A percentile compares a stretch with the other conserved stretches of the same genome.
Evolutionary conservation across 1,140 invertebrate species (phyloP).

Genomic region (Drosophila kikkawai): DNA sequence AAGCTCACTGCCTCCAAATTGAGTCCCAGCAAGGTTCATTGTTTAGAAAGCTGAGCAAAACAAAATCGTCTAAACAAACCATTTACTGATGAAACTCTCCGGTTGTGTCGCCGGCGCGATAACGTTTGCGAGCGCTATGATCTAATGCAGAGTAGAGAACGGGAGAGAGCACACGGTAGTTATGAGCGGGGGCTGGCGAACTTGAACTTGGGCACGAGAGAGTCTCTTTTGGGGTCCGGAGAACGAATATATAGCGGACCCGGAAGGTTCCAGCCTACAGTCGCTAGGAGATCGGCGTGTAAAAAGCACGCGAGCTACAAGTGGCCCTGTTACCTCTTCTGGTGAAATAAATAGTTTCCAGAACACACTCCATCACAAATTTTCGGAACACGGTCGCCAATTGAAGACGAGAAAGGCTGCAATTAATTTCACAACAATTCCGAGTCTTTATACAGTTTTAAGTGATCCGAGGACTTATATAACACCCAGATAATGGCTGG

Average conservation of each 20-base stretch:
- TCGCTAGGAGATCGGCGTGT: conserved; percentile 27
- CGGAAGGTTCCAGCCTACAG: conserved; percentile 10
- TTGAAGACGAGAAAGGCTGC: conserved; percentile 15
- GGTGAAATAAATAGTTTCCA: conserved; percentile 45
- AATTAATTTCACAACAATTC: conserved; percentile 45
- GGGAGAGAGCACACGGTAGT: neutral
- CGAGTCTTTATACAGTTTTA: neutral
- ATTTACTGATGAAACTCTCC: conserved; percentile 1
- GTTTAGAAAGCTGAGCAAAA: conserved; percentile 47
- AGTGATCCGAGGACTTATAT: conserved; percentile 54
- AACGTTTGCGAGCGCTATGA: conserved; percentile 9
- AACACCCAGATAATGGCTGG: conserved; percentile 50
- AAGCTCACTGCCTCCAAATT: conserved; percentile 2
- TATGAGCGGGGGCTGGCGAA: conserved; percentile 26
- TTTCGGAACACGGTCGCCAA: neutral
- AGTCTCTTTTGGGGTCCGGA: neutral
- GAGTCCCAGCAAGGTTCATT: neutral
- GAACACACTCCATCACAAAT: conserved; percentile 3
- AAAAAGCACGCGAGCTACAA: conserved; percentile 9
- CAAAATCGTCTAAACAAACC: conserved; percentile 23
- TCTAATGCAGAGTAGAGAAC: conserved; percentile 15
- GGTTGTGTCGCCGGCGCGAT: neutral
- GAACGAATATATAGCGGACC: conserved; percentile 28
- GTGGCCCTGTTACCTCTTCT: neutral
- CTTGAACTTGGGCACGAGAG: conserved; percentile 25